Conservation (phyloP, 2,113 vertebrate genomes). For the Pseudonaja textilis region DNA sequence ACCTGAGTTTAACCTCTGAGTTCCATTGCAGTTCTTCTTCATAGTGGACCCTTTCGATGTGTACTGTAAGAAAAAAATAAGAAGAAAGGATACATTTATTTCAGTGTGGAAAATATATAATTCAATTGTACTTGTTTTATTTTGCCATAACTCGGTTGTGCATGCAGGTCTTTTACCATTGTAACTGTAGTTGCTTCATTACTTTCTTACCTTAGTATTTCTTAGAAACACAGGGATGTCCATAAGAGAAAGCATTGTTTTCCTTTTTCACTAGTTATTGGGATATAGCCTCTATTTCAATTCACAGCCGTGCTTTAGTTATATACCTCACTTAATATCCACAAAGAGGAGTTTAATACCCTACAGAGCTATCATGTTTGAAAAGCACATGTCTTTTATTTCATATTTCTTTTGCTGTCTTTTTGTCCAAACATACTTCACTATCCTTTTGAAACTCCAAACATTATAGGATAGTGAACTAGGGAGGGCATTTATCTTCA, state of each 20-base stretch:
- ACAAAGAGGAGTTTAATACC: neutral
- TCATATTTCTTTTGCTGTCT: neutral
- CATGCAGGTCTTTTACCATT: neutral
- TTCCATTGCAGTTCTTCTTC: neutral
- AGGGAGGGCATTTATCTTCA: constrained; percentile 2
- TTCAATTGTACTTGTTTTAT: neutral
- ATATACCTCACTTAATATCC: neutral
- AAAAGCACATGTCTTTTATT: neutral
- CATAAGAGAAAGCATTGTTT: neutral
- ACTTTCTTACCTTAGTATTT: neutral
- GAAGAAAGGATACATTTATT: neutral
- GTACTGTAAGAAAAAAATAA: neutral
- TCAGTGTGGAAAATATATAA: neutral
- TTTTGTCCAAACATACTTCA: neutral
- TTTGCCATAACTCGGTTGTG: neutral
- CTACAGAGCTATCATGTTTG: neutral
- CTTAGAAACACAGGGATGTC: neutral
- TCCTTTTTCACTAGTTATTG: neutral
- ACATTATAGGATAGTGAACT: neutral
- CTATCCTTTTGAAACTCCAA: constrained; percentile 15
- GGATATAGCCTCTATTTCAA: neutral
- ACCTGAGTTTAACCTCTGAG: neutral
- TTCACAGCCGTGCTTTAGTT: neutral
- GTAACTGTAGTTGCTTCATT: neutral
- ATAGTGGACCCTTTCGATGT: neutral